Evolutionary conservation across 2,797 vertebrate species (phyloP), one percentile per base, ranked within the genome.

Genomic region (Diglossa cyanea): DNA sequence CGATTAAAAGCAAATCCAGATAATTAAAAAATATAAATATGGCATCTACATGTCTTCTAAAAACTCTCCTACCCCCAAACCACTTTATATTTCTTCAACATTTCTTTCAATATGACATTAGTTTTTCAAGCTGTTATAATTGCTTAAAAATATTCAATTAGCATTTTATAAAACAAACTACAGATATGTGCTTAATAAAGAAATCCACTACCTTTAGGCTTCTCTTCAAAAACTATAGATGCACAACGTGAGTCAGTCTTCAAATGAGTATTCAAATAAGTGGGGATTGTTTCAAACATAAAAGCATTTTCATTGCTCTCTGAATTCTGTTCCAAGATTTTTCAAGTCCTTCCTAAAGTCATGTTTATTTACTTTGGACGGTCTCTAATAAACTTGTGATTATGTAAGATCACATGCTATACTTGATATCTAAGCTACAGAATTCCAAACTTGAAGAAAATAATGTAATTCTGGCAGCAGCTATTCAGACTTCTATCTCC

Each of bases 211-310:
- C 6, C 51, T 82, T 62, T 26, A 79, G 26, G 78, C 61, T 90
- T 77, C 42, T 77, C 31, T 72, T 81, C 62, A 88, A 72, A 71
- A 42, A 74, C n/a, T 53, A 30, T 23, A 88, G 72, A 91, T 39
- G 35, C 26, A 48, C 21, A 86, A 39, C 0, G 2, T 28, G 71
- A 88, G 86, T 21, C 74, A 37, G 31, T 20, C 55, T 20, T 48
- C 50, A 82, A 82, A 81, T 45, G 18, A 57, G 21, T 6, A 63
- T 51, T 53, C 42, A 76, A 11, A 57, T 78, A 87, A 65, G 35
- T 87, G 30, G 35, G 7, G 13, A 94, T 39, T 62, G 26, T 67
- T 80, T 77, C 35, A 55, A 79, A 73, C 6, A 54, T 11, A 45
- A 55, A 70, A 33, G 24, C 11, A 3, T 55, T 72, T 65, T 70